Evolutionary conservation across 2,888 invertebrate species (phyloP).

Genomic region (Lochmaea crataegi): DNA sequence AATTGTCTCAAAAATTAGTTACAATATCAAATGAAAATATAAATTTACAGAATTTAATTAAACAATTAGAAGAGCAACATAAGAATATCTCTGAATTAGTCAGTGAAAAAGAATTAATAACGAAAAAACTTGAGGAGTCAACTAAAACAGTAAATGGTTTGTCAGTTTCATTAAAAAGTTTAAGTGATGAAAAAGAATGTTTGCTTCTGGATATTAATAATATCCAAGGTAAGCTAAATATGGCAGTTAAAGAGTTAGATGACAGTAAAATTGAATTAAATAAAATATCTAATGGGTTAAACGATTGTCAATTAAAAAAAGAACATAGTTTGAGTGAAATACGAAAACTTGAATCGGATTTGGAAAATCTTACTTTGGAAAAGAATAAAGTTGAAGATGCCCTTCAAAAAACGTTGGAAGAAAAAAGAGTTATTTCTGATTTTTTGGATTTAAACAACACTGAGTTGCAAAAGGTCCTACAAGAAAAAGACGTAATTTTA

Average conservation of each 20-base stretch:
- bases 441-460: slow-evolving; percentile 47
- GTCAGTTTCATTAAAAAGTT: neutral
- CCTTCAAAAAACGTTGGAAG: slow-evolving; percentile 38
- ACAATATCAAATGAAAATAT: neutral
- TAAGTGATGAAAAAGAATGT: neutral
- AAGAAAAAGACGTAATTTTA: slow-evolving; percentile 48
- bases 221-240: neutral
- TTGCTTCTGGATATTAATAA: neutral
- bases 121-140: neutral
- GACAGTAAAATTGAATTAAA: neutral
- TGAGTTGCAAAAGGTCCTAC: slow-evolving; percentile 44
- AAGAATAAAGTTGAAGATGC: slow-evolving; percentile 21
- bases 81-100: neutral
- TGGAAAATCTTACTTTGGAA: slow-evolving; percentile 30
- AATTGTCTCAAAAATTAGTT: neutral
- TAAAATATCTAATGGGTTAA: neutral
- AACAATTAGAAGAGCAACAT: neutral
- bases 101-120: too few relatives aligned
- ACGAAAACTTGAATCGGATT: slow-evolving; percentile 10
- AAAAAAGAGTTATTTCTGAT: slow-evolving; percentile 46
- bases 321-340: neutral
- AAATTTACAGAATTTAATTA: neutral
- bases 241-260: neutral
- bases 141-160: neutral
- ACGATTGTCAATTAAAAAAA: neutral